Evolutionary conservation across 2,888 invertebrate genomes (phyloP).

Genomic region (Ryuthela nishihirai): DNA sequence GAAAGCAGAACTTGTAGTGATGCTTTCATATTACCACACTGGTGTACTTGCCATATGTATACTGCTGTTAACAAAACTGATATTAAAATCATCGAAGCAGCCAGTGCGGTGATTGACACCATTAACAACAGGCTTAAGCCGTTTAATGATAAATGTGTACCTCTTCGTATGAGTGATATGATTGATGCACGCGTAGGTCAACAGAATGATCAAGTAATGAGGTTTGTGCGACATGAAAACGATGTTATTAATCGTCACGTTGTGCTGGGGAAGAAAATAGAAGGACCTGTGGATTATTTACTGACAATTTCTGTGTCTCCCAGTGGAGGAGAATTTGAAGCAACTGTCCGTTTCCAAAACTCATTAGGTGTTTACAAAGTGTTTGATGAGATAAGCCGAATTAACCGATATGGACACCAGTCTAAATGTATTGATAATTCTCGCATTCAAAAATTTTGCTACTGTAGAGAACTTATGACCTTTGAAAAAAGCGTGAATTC

Average conservation of each 20-base stretch:
- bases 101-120: neutral
- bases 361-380: too few species aligned
- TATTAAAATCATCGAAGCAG: constrained; percentile 1
- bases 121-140: constrained; percentile 6
- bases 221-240: constrained; percentile 23
- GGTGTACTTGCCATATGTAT: constrained; percentile 47
- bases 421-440: constrained; percentile 49
- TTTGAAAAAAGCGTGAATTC: too few species aligned
- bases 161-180: constrained; percentile 3
- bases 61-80: constrained; percentile 1
- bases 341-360: constrained; percentile 59
- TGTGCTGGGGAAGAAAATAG: constrained; percentile 12
- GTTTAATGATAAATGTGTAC: neutral
- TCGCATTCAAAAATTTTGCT: constrained; percentile 49
- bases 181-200: constrained; percentile 6
- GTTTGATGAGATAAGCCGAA: constrained; percentile 52
- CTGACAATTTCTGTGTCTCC: constrained; percentile 63
- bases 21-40: constrained; percentile 49
- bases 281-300: constrained; percentile 55
- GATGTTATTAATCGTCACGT: constrained; percentile 20
- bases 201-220: constrained; percentile 28
- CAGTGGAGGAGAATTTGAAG: constrained; percentile 71
- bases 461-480: constrained; percentile 46
- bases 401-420: constrained; percentile 51
- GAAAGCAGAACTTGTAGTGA: constrained; percentile 47